Conservation (phyloP, 1,140 invertebrate genomes). For the Reticulitermes speratus region DNA sequence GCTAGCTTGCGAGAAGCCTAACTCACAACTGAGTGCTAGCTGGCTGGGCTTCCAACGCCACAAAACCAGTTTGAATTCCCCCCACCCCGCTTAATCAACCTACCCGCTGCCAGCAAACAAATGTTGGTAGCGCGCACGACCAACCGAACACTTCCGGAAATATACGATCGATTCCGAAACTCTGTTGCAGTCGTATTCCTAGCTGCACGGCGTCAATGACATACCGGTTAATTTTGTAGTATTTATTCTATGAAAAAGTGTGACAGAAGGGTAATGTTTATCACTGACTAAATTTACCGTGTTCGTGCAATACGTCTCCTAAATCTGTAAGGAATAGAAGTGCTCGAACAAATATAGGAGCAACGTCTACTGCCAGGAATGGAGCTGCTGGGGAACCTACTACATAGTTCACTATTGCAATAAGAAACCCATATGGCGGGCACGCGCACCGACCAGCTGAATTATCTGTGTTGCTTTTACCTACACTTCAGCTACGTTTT, state of each 20-base stretch:
- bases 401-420: too few relatives aligned
- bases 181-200: not conserved
- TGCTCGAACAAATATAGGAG: too few relatives aligned
- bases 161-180: not conserved
- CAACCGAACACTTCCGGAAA: not conserved
- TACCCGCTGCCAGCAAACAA: too few relatives aligned
- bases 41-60: not conserved
- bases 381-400: too few relatives aligned
- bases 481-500: constrained; percentile 13
- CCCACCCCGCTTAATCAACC: not conserved
- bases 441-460: not conserved
- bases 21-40: not conserved
- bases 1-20: not conserved
- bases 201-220: too few relatives aligned
- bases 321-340: too few relatives aligned
- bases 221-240: too few relatives aligned
- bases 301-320: too few relatives aligned
- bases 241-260: too few relatives aligned
- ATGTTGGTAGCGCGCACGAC: not conserved
- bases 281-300: too few relatives aligned
- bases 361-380: too few relatives aligned
- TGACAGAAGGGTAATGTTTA: too few relatives aligned
- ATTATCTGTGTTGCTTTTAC: constrained; percentile 16
- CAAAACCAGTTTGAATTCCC: constrained; percentile 4
- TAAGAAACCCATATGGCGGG: not conserved